A percentile compares a stretch with the other conserved stretches of the same genome.
These are phyloP conservation scores for Marasmarcha lunaedactyla DNA, from an alignment of 2,888 invertebrate species.

Conservation along the genomic window DNA sequence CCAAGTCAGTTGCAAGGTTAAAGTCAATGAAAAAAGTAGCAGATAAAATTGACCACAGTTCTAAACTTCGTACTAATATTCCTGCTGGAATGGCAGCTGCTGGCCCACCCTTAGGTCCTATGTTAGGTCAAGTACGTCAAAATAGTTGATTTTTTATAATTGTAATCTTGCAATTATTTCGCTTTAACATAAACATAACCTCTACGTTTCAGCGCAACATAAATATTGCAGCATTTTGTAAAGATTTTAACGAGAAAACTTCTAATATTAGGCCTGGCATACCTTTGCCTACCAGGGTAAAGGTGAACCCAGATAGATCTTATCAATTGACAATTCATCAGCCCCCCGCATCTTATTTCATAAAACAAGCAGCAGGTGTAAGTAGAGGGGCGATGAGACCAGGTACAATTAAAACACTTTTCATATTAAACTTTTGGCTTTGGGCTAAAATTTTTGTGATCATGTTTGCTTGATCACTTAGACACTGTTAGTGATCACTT, in stretches of 20 bases:
- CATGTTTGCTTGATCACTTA: no score
- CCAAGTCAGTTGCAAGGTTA: constrained; percentile 76
- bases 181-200: background rate
- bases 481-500: no score
- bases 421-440: no score
- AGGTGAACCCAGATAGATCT: constrained; percentile 85
- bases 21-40: constrained; percentile 77
- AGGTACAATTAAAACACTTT: constrained; percentile 22
- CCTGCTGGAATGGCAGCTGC: constrained; percentile 93
- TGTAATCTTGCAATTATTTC: background rate
- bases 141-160: background rate
- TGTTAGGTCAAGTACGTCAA: constrained; percentile 87
- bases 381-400: constrained; percentile 81
- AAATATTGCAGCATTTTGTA: constrained; percentile 96
- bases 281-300: constrained; percentile 86
- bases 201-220: constrained; percentile 83
- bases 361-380: constrained; percentile 96
- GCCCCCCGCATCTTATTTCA: constrained; percentile 89
- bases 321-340: constrained; percentile 85
- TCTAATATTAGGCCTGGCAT: constrained; percentile 90
- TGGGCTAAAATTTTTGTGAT: no score
- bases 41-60: constrained; percentile 84
- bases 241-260: constrained; percentile 96
- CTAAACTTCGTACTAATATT: constrained; percentile 82
- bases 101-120: constrained; percentile 95